Evolutionary conservation across 2,113 vertebrate genomes (phyloP).

Genomic region (Dolichallabes microphthalmus): DNA sequence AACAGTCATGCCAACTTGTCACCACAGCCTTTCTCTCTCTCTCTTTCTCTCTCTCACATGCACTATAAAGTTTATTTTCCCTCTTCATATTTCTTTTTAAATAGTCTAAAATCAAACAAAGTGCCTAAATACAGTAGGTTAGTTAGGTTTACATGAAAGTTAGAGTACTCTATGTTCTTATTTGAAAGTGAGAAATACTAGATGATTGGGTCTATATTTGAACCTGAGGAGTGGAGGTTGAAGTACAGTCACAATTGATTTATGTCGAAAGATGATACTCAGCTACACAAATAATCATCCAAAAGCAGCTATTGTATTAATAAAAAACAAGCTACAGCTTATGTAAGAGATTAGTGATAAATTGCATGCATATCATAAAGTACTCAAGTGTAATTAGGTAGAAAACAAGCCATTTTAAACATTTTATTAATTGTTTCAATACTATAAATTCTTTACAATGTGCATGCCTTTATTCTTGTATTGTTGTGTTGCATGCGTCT

Average conservation of each 20-base stretch:
- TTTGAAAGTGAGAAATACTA: slow-evolving; percentile 10
- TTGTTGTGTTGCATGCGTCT: background rate
- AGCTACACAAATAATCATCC: background rate
- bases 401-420: background rate
- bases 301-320: background rate
- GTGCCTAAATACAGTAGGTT: background rate
- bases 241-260: slow-evolving; percentile 37
- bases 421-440: background rate
- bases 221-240: slow-evolving; percentile 31
- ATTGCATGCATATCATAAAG: background rate
- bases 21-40: background rate
- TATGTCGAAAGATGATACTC: slow-evolving; percentile 42
- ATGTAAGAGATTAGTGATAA: background rate
- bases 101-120: background rate
- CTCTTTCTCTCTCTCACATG: background rate
- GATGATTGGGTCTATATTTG: slow-evolving; percentile 43
- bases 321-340: background rate
- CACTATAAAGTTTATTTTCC: background rate
- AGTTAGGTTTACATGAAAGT: background rate
- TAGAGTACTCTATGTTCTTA: background rate
- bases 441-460: background rate
- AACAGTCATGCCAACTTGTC: background rate
- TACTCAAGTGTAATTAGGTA: background rate
- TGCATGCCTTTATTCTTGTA: background rate
- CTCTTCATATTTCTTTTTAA: background rate